Evolutionary conservation across 1,140 invertebrate genomes (phyloP).

Genomic region (Orius insidiosus): DNA sequence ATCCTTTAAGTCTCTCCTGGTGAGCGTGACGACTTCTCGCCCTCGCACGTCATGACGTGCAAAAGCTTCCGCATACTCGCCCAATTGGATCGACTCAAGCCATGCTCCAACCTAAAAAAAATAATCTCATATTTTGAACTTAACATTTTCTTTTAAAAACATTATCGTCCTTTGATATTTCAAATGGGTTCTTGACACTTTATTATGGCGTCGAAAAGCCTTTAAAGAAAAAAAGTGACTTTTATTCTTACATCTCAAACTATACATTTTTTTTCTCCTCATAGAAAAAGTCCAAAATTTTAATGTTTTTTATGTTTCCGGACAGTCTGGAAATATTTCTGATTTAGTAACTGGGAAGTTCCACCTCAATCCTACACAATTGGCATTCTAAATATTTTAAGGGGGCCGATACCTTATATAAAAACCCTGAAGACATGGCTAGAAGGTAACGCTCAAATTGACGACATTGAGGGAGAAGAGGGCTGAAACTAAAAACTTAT

Average conservation of each 20-base stretch:
- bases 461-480: background rate
- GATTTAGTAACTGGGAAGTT: no score
- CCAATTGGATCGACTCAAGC: slow-evolving; percentile 72
- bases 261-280: background rate
- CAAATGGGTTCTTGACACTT: background rate
- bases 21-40: slow-evolving; percentile 68
- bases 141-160: background rate
- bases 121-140: background rate
- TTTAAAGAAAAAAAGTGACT: background rate
- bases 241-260: background rate
- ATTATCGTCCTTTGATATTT: background rate
- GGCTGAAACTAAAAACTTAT: background rate
- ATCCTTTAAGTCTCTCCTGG: slow-evolving; percentile 70
- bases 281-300: slow-evolving; percentile 2
- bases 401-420: no score
- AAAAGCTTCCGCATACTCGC: slow-evolving; percentile 74
- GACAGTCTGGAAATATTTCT: no score
- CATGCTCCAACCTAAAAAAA: slow-evolving; percentile 41
- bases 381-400: no score
- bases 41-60: slow-evolving; percentile 80
- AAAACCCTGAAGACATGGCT: no score
- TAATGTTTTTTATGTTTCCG: background rate
- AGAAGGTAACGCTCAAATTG: no score
- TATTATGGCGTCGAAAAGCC: background rate
- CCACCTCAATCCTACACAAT: no score